A percentile compares a stretch with the other conserved stretches of the same genome.
Evolutionary conservation across 2,888 invertebrate species (phyloP).

Genomic region (Drosophila rellima): DNA sequence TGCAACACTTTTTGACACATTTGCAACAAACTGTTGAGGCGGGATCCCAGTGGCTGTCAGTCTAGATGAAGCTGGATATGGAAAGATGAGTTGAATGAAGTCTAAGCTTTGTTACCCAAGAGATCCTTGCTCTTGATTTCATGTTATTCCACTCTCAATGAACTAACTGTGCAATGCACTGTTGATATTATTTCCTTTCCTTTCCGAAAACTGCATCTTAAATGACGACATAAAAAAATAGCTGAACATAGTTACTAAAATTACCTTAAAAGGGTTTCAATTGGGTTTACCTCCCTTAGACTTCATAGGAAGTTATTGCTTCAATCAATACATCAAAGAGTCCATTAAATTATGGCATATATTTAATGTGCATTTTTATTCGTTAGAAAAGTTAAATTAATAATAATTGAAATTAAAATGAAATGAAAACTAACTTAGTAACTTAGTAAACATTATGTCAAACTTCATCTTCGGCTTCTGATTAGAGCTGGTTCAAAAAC

Average conservation of each 20-base stretch:
- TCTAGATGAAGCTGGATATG: background rate
- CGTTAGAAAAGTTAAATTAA: too few species aligned
- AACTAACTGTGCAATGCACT: background rate
- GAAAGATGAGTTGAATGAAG: background rate
- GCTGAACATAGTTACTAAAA: too few species aligned
- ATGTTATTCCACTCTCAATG: background rate
- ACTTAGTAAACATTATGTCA: background rate
- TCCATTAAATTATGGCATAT: too few species aligned
- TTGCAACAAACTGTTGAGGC: conserved; percentile 1
- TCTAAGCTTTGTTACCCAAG: background rate
- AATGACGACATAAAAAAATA: too few species aligned
- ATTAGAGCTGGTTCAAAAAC: background rate
- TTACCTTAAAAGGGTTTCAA: too few species aligned
- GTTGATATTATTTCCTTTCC: too few species aligned
- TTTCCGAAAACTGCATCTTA: too few species aligned
- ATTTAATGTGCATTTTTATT: too few species aligned
- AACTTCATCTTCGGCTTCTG: background rate
- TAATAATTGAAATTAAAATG: too few species aligned
- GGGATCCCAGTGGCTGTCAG: background rate
- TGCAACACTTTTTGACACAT: background rate
- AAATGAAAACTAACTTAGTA: background rate
- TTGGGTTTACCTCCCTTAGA: too few species aligned
- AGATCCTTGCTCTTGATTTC: background rate
- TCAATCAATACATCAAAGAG: too few species aligned
- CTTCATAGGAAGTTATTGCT: too few species aligned